Percentiles rank a stretch among this genome's conserved stretches.
Evolutionary conservation across 1,140 invertebrate species (phyloP).

Genomic region (Drosophila tsacasi): DNA sequence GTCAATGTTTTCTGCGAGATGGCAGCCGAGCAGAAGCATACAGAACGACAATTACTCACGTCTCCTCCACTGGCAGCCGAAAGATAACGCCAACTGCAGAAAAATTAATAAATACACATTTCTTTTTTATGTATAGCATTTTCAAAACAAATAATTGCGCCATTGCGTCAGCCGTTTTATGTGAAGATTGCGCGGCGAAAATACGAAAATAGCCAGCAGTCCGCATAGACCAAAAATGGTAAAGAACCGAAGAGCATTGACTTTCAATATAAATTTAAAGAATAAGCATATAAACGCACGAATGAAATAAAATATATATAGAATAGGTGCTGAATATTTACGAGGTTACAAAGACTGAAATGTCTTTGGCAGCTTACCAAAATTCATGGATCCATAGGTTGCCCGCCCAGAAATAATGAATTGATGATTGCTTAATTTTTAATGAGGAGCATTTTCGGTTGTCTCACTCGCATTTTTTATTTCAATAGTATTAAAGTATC

Average conservation of each 20-base stretch:
- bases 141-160: slow-evolving; percentile 59
- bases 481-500: slow-evolving; percentile 84
- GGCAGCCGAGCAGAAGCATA: slow-evolving; percentile 32
- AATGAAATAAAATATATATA: not conserved
- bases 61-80: slow-evolving; percentile 15
- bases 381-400: slow-evolving; percentile 46
- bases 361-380: slow-evolving; percentile 4
- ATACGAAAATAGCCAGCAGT: slow-evolving; percentile 58
- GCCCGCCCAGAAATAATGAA: slow-evolving; percentile 19
- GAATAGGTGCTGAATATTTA: not conserved
- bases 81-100: slow-evolving; percentile 15
- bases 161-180: slow-evolving; percentile 59
- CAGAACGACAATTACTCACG: slow-evolving; percentile 49
- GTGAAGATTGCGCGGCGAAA: slow-evolving; percentile 12
- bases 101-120: slow-evolving; percentile 28
- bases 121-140: slow-evolving; percentile 30
- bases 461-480: slow-evolving; percentile 72
- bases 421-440: slow-evolving; percentile 54
- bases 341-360: slow-evolving; percentile 1
- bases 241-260: slow-evolving; percentile 15
- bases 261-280: slow-evolving; percentile 43
- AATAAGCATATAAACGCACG: slow-evolving; percentile 19
- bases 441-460: slow-evolving; percentile 70
- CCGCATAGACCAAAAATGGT: slow-evolving; percentile 43
- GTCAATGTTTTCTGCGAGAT: slow-evolving; percentile 60